phyloP scores from a whole-genome alignment of 1,140 invertebrate genomes.

The Drosophila saltans region DNA sequence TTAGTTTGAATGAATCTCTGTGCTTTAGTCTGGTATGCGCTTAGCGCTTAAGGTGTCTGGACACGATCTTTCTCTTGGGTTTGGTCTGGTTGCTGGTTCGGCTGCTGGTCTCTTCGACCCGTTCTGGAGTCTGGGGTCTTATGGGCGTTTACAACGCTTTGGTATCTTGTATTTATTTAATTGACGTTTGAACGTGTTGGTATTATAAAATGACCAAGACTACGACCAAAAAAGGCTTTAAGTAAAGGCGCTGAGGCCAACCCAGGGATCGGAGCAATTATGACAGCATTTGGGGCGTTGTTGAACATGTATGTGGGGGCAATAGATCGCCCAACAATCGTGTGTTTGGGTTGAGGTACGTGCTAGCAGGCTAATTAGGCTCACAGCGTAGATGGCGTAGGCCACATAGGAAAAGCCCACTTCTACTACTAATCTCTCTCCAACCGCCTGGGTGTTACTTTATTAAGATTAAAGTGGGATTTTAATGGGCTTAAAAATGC shows the following conservation, averaged over 20 bases:
- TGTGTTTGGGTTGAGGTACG: conserved; percentile 68
- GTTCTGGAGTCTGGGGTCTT: conserved; percentile 38
- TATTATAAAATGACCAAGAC: conserved; percentile 73
- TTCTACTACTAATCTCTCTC: background rate
- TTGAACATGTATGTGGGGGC: conserved; percentile 77
- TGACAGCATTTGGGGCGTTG: conserved; percentile 74
- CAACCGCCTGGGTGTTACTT: conserved; percentile 70
- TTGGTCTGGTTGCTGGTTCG: conserved; percentile 27
- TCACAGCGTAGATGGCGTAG: conserved; percentile 2
- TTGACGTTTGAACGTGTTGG: conserved; percentile 80
- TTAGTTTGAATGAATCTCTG: conserved; percentile 69
- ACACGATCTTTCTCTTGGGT: conserved; percentile 32
- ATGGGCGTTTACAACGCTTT: conserved; percentile 78
- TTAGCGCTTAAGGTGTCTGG: conserved; percentile 14
- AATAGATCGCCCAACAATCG: conserved; percentile 57
- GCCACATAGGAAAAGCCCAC: background rate
- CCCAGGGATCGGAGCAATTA: conserved; percentile 51
- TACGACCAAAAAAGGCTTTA: background rate
- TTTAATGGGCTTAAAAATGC: conserved; percentile 70
- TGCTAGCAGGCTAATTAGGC: conserved; percentile 75
- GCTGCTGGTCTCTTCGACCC: conserved; percentile 29
- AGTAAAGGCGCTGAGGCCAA: background rate
- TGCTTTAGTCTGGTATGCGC: conserved; percentile 25
- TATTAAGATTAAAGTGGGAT: conserved; percentile 64
- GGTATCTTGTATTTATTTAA: conserved; percentile 81